Evolutionary conservation across 2,888 invertebrate genomes (phyloP), one percentile per base, ranked within the genome.

Genomic region (Incurvaria masculella): DNA sequence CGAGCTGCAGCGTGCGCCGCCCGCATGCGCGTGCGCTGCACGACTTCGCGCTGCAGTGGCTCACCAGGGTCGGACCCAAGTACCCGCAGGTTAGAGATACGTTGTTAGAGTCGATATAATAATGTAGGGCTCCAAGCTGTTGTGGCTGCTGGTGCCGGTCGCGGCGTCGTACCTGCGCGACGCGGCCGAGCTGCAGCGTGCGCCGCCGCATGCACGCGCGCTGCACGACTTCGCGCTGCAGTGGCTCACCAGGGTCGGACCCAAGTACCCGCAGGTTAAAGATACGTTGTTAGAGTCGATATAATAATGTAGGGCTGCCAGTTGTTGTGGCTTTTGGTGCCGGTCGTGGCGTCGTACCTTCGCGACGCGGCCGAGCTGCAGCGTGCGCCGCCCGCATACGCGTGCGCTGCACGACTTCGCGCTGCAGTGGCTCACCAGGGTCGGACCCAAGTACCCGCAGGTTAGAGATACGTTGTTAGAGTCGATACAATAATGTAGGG

Each of bases 61-160:
- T 98, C 17, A 93, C 94, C 68, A 88, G 89, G 62, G 89, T 97
- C 57, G 97, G 96, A 1, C 94, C 95, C 0, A 89, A 89, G 63
- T 92, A 96, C 75, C 94, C 95, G 18, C 88, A 91, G 81, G 89
- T 88, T 66, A 26, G n/a, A n/a, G n/a, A n/a, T n/a, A n/a, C n/a
- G n/a, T n/a, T n/a, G n/a, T n/a, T n/a, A n/a, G n/a, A n/a, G n/a
- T n/a, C n/a, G n/a, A n/a, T n/a, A n/a, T n/a, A n/a, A n/a, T n/a
- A n/a, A n/a, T n/a, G n/a, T n/a, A n/a, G 97, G 97, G 94, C 62
- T 87, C 93, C 57, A 91, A 94, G 66, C 86, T 98, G 84, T 74
- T 97, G 47, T 88, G 91, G 55, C 79, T 97, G 42, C 78, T 97
- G 51, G 92, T 97, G 51, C 97, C 97, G 41, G 88, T 95, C 51